Percentiles rank a stretch among this genome's conserved stretches.
Evolutionary conservation across 2,113 vertebrate genomes (phyloP).

Genomic region (Pimephales promelas): DNA sequence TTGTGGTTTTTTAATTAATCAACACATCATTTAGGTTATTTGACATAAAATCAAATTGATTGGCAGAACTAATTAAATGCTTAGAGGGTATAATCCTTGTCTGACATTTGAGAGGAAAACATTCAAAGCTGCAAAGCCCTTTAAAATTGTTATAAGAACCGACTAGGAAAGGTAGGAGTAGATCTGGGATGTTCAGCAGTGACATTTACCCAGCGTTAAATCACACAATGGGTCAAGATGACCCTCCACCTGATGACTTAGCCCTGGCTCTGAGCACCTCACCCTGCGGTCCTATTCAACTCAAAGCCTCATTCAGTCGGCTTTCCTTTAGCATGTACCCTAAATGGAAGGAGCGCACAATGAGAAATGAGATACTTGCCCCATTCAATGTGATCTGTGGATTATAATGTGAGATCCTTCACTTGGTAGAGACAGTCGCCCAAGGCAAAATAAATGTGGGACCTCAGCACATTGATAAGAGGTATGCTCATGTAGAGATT

Average conservation of each 20-base stretch:
- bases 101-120: neutral
- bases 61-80: neutral
- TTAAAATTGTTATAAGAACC: neutral
- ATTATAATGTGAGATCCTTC: slow-evolving; percentile 49
- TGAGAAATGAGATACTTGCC: slow-evolving; percentile 46
- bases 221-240: slow-evolving; percentile 28
- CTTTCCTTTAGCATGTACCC: slow-evolving; percentile 37
- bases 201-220: slow-evolving; percentile 43
- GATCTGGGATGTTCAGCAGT: neutral
- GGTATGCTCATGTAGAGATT: slow-evolving; percentile 49
- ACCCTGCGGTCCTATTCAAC: slow-evolving; percentile 27
- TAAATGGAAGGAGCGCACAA: slow-evolving; percentile 38
- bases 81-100: neutral
- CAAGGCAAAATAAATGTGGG: slow-evolving; percentile 46
- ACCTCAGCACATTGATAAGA: slow-evolving; percentile 48
- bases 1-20: neutral
- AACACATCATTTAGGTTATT: neutral
- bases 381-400: slow-evolving; percentile 44
- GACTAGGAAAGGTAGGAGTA: neutral
- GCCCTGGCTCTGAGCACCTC: slow-evolving; percentile 13
- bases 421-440: slow-evolving; percentile 37
- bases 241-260: slow-evolving; percentile 14
- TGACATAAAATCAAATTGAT: no score
- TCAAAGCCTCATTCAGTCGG: slow-evolving; percentile 23
- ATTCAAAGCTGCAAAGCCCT: neutral